Evolutionary conservation across 37 sponge, comb jelly and placozoan genomes (phyloP).

Genomic region (Agelas oroides): DNA sequence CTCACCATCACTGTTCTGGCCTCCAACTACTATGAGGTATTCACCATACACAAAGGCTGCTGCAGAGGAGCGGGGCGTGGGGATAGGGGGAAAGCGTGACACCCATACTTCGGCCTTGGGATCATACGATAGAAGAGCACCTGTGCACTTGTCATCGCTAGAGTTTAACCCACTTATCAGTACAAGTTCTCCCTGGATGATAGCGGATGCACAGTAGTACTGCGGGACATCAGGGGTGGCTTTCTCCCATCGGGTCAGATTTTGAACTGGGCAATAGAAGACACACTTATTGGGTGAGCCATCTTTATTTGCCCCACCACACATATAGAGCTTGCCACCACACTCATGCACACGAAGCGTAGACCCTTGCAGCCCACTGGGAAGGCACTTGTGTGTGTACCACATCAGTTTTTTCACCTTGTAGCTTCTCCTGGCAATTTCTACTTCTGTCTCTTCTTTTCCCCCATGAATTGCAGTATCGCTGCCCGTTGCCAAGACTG

Average conservation of each 20-base stretch:
- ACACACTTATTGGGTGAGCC: slow-evolving; percentile 39
- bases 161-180: slow-evolving; percentile 42
- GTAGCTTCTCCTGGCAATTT: not conserved
- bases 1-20: slow-evolving; percentile 15
- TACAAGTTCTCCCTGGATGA: slow-evolving; percentile 41
- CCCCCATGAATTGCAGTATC: not conserved
- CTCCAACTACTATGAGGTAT: slow-evolving; percentile 56
- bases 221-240: slow-evolving; percentile 35
- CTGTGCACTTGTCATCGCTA: slow-evolving; percentile 22
- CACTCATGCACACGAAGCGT: slow-evolving; percentile 39
- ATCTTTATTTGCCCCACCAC: slow-evolving; percentile 45
- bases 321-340: slow-evolving; percentile 17
- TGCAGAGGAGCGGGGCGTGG: slow-evolving; percentile 46
- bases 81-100: slow-evolving; percentile 43
- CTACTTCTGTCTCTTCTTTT: not conserved
- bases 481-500: not conserved
- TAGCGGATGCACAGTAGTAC: slow-evolving; percentile 39
- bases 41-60: slow-evolving; percentile 42
- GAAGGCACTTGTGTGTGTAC: slow-evolving; percentile 48
- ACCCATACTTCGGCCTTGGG: slow-evolving; percentile 42
- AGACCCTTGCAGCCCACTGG: slow-evolving; percentile 46
- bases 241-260: slow-evolving; percentile 38
- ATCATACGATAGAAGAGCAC: slow-evolving; percentile 35
- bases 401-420: slow-evolving; percentile 34
- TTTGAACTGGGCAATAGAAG: slow-evolving; percentile 18